Percentiles rank a stretch among this genome's conserved stretches.
Evolutionary conservation across 2,888 invertebrate species (phyloP).

Genomic region (Plebejus argus): DNA sequence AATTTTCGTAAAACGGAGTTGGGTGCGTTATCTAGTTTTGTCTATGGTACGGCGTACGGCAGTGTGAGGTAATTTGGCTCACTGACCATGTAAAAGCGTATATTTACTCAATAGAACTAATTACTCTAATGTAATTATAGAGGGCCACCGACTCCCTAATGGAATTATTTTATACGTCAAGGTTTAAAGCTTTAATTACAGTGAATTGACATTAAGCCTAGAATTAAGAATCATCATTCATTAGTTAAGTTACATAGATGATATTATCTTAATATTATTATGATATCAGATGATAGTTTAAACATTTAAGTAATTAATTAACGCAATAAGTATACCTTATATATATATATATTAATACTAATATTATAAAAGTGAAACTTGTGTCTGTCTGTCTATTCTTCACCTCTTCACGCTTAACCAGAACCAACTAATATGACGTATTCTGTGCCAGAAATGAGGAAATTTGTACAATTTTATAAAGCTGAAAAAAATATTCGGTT

Average conservation of each 20-base stretch:
- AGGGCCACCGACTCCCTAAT: background rate
- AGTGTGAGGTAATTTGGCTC: background rate
- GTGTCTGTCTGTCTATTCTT: too few relatives aligned
- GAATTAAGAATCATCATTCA: background rate
- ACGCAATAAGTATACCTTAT: too few relatives aligned
- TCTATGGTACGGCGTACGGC: too few relatives aligned
- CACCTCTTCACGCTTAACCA: too few relatives aligned
- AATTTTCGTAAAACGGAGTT: too few relatives aligned
- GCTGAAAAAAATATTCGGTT: too few relatives aligned
- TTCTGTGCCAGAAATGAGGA: too few relatives aligned
- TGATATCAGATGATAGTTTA: background rate
- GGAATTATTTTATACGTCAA: background rate
- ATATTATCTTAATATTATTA: background rate
- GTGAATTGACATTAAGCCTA: background rate
- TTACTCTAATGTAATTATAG: background rate
- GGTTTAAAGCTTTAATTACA: background rate
- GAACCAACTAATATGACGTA: too few relatives aligned
- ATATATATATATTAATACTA: background rate
- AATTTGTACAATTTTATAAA: too few relatives aligned
- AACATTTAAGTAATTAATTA: too few relatives aligned
- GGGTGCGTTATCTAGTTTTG: too few relatives aligned
- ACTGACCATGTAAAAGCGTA: background rate
- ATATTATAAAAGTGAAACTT: background rate
- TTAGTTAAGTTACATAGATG: background rate
- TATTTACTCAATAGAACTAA: slow-evolving; percentile 1